Conservation (phyloP, 2,113 vertebrate species). For the Crotalus tigris region DNA sequence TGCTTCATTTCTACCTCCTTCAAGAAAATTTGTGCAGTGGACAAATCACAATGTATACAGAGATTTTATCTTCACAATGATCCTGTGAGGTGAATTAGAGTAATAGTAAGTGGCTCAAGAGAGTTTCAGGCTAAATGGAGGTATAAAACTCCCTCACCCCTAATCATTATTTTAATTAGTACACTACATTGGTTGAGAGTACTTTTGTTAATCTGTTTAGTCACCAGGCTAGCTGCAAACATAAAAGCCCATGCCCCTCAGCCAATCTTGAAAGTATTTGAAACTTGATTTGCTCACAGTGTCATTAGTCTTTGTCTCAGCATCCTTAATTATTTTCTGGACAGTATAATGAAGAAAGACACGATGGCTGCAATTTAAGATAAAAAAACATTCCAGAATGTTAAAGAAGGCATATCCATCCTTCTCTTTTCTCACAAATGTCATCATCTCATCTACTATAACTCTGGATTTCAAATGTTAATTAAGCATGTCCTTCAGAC, state of each 20-base stretch:
- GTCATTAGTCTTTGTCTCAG: background rate
- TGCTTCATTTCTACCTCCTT: background rate
- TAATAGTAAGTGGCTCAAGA: background rate
- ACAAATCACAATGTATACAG: background rate
- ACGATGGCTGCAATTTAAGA: background rate
- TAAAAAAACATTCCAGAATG: background rate
- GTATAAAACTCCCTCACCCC: background rate
- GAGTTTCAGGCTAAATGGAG: background rate
- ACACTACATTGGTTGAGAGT: background rate
- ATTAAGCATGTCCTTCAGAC: background rate
- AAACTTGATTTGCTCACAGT: background rate
- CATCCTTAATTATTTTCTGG: background rate
- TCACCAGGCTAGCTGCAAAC: background rate
- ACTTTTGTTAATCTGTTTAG: background rate
- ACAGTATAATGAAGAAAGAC: background rate
- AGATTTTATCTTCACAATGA: background rate
- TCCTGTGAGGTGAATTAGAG: background rate
- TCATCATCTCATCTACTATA: background rate
- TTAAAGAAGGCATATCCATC: background rate
- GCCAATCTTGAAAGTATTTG: background rate
- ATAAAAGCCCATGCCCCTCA: background rate
- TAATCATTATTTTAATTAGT: background rate
- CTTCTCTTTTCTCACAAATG: background rate
- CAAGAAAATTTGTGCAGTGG: background rate
- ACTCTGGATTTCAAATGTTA: background rate